phyloP scores from a whole-genome alignment of 2,797 vertebrate genomes.

The Nothura maculosa region DNA sequence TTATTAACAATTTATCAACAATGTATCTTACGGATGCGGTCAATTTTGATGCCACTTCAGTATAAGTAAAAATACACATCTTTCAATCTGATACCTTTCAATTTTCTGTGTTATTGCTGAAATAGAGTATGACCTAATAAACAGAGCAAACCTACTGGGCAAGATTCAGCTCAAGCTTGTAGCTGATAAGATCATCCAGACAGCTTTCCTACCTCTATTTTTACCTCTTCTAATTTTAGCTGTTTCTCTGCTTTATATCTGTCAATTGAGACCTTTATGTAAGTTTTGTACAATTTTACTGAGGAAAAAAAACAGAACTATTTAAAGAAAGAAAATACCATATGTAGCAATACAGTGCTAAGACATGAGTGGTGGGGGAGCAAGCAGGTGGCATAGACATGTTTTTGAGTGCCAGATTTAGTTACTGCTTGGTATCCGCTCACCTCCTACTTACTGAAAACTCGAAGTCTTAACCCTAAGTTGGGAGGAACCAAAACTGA shows the following conservation, averaged over 20 bases:
- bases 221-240: conserved; percentile 57
- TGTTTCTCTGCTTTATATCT: conserved; percentile 30
- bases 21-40: too few relatives aligned
- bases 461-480: background rate
- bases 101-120: background rate
- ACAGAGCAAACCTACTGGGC: background rate
- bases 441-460: conserved; percentile 21
- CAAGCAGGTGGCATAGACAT: conserved; percentile 12
- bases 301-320: conserved; percentile 34
- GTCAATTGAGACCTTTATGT: conserved; percentile 4
- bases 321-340: conserved; percentile 29
- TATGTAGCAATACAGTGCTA: background rate
- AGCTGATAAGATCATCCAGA: background rate
- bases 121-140: conserved; percentile 10
- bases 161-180: conserved; percentile 22
- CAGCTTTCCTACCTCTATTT: conserved; percentile 37
- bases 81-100: background rate
- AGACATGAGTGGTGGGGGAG: conserved; percentile 12
- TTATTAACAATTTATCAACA: too few relatives aligned
- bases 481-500: background rate
- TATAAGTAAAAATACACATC: background rate
- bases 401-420: conserved; percentile 28
- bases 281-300: conserved; percentile 24
- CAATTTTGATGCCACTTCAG: background rate
- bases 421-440: conserved; percentile 14